A percentile compares a stretch with the other conserved stretches of the same genome.
Conservation (phyloP, 2,888 invertebrate genomes). For the Ischnura elegans region DNA sequence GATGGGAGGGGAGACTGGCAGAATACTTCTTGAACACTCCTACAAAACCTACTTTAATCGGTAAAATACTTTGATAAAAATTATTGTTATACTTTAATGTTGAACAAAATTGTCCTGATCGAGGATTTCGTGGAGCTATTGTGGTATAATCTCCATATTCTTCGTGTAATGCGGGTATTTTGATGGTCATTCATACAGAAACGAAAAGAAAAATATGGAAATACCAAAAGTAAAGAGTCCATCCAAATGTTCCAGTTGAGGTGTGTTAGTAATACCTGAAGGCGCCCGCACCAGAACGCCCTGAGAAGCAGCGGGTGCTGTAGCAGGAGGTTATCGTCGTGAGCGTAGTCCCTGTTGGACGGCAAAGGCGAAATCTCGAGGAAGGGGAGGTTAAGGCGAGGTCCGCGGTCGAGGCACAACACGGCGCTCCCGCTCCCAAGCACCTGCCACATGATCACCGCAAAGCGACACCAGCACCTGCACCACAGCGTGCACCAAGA, state of each 20-base stretch:
- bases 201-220: not conserved
- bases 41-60: too few relatives aligned
- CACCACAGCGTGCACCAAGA: conserved; percentile 18
- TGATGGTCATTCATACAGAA: not conserved
- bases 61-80: too few relatives aligned
- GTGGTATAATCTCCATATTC: too few relatives aligned
- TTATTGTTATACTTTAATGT: too few relatives aligned
- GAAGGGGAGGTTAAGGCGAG: conserved; percentile 52
- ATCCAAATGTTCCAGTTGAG: not conserved
- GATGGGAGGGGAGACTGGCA: too few relatives aligned
- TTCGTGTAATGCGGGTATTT: too few relatives aligned
- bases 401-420: conserved; percentile 48
- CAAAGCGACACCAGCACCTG: conserved; percentile 36
- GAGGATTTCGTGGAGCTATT: too few relatives aligned
- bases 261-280: conserved; percentile 46
- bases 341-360: not conserved
- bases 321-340: conserved; percentile 40
- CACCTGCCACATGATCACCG: conserved; percentile 44
- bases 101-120: too few relatives aligned
- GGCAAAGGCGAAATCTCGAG: conserved; percentile 45
- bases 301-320: conserved; percentile 53
- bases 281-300: conserved; percentile 55
- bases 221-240: not conserved
- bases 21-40: too few relatives aligned
- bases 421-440: conserved; percentile 46